Conservation (phyloP, 2,797 vertebrate species). For the Morelia viridis region DNA sequence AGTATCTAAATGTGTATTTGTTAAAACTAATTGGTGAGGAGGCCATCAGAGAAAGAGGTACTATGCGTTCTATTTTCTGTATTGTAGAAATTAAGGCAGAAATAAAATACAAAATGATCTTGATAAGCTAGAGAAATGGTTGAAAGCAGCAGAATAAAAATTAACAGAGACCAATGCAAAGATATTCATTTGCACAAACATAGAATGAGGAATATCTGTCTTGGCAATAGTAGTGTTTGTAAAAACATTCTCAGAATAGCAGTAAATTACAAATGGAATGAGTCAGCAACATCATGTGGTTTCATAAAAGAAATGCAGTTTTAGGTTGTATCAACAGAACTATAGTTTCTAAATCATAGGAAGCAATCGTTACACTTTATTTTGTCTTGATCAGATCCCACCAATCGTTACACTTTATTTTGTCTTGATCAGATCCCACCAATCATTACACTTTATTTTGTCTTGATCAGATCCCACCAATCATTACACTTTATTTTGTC, state of each 20-base stretch:
- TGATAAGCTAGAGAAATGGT: neutral
- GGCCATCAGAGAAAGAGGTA: neutral
- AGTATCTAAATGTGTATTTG: neutral
- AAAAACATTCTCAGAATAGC: neutral
- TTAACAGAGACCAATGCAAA: neutral
- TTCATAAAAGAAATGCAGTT: neutral
- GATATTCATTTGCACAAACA: neutral
- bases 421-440: neutral
- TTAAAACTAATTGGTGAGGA: neutral
- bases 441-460: neutral
- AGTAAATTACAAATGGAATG: neutral
- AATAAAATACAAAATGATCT: neutral
- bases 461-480: neutral
- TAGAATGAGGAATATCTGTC: neutral
- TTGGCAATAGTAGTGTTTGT: neutral
- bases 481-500: neutral
- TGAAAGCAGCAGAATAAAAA: neutral
- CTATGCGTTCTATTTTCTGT: neutral
- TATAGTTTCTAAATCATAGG: neutral
- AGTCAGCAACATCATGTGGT: neutral
- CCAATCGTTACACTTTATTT: neutral
- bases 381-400: neutral
- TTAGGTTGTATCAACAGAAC: neutral
- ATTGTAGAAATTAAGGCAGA: neutral
- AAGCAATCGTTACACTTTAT: neutral